A percentile compares a stretch with the other conserved stretches of the same genome.
These are phyloP conservation scores for Pheucticus melanocephalus DNA, from an alignment of 2,113 vertebrate genomes.

Conservation along the genomic window DNA sequence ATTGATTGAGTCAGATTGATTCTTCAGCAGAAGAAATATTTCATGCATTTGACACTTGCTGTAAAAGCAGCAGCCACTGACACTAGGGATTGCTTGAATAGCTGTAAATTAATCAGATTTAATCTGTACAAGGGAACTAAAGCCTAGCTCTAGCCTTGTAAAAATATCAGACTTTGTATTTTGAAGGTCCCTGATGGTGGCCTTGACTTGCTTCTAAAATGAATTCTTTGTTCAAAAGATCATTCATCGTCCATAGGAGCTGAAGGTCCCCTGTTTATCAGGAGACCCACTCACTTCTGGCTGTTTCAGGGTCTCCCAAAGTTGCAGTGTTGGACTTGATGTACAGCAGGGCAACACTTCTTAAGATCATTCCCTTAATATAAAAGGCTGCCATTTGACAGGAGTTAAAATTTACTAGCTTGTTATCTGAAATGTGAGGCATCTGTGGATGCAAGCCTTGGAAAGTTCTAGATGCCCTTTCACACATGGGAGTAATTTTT, in stretches of 20 bases:
- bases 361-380: not conserved
- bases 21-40: conserved; percentile 34
- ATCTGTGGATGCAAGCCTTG: not conserved
- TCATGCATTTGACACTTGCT: conserved; percentile 33
- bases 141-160: not conserved
- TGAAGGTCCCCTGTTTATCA: conserved; percentile 14
- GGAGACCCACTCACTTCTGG: not conserved
- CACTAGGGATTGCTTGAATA: conserved; percentile 11
- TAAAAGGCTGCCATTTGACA: conserved; percentile 13
- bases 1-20: not conserved
- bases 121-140: conserved; percentile 11
- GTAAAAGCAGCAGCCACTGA: conserved; percentile 20
- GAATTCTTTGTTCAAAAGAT: conserved; percentile 35
- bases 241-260: not conserved
- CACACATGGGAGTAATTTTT: not conserved
- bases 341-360: not conserved
- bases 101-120: conserved; percentile 60
- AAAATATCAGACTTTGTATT: not conserved
- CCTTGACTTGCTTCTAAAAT: conserved; percentile 50
- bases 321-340: not conserved
- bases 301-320: conserved; percentile 12
- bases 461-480: conserved; percentile 24
- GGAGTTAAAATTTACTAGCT: conserved; percentile 24
- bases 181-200: not conserved
- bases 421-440: conserved; percentile 1